phyloP scores from a whole-genome alignment of 2,797 vertebrate species.

The Rhinatrema bivittatum region DNA sequence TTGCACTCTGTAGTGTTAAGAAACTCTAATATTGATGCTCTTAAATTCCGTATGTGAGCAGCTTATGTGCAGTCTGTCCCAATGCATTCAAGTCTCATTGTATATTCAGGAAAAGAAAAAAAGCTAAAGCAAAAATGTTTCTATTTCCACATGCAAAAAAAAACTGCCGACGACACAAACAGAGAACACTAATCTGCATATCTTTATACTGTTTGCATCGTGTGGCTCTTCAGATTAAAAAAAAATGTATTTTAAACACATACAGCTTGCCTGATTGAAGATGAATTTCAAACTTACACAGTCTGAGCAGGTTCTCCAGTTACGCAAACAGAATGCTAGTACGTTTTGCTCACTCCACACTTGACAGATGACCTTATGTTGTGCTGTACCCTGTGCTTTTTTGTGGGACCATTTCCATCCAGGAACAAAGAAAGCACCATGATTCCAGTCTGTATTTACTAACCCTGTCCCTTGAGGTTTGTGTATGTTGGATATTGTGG shows the following conservation, averaged over 20 bases:
- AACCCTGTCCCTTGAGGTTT: constrained; percentile 78
- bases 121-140: constrained; percentile 65
- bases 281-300: too few species aligned
- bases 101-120: constrained; percentile 78
- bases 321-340: constrained; percentile 75
- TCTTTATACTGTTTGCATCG: constrained; percentile 73
- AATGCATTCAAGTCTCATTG: constrained; percentile 88
- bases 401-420: constrained; percentile 87
- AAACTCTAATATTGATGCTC: constrained; percentile 85
- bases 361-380: constrained; percentile 83
- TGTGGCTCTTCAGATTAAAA: constrained; percentile 77
- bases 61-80: constrained; percentile 90
- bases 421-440: constrained; percentile 75
- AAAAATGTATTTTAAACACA: constrained; percentile 61
- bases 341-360: constrained; percentile 80
- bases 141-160: constrained; percentile 81
- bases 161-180: constrained; percentile 84
- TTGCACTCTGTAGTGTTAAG: constrained; percentile 97
- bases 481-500: constrained; percentile 97
- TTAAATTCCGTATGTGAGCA: constrained; percentile 85
- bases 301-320: too few species aligned
- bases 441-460: constrained; percentile 82
- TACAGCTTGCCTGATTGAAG: constrained; percentile 70
- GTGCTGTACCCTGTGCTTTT: constrained; percentile 96
- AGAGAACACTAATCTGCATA: constrained; percentile 94